These are phyloP conservation scores for Listrodromus nycthemerus DNA, from an alignment of 2,888 invertebrate genomes.

Conservation along the genomic window DNA sequence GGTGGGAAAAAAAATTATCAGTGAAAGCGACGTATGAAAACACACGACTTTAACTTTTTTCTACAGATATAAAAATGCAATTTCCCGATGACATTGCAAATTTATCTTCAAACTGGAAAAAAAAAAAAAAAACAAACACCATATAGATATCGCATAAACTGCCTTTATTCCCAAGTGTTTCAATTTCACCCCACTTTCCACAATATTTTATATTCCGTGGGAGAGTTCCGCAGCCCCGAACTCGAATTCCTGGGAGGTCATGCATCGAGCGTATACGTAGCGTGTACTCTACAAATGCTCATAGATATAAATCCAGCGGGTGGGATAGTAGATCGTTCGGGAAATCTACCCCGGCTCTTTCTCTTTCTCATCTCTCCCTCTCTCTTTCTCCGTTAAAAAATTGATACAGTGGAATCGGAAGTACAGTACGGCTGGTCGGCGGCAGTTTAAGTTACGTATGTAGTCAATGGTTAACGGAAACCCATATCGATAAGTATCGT, in stretches of 20 bases:
- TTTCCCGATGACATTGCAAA: not conserved
- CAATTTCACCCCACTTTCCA: slow-evolving; percentile 1
- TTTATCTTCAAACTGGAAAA: not conserved
- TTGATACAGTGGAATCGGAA: slow-evolving; percentile 80
- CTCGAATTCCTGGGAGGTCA: slow-evolving; percentile 4
- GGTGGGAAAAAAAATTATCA: no score
- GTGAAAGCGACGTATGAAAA: no score
- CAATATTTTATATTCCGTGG: not conserved
- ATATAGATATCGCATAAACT: not conserved
- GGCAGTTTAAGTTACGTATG: slow-evolving; percentile 77
- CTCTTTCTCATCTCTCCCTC: slow-evolving; percentile 16
- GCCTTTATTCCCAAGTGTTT: slow-evolving; percentile 16
- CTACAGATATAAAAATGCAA: not conserved
- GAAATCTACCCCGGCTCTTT: slow-evolving; percentile 8
- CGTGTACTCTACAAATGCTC: slow-evolving; percentile 9
- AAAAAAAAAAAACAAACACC: not conserved
- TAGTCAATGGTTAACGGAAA: slow-evolving; percentile 82
- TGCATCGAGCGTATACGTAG: not conserved
- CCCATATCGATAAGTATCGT: slow-evolving; percentile 82
- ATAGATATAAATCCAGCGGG: slow-evolving; percentile 71
- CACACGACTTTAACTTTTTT: no score
- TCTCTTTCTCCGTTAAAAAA: slow-evolving; percentile 74
- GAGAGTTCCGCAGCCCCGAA: slow-evolving; percentile 6
- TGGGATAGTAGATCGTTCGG: slow-evolving; percentile 34
- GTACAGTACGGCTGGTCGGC: slow-evolving; percentile 72